These are phyloP conservation scores for Phengaris alcon DNA, from an alignment of 2,888 invertebrate genomes.

Conservation along the genomic window DNA sequence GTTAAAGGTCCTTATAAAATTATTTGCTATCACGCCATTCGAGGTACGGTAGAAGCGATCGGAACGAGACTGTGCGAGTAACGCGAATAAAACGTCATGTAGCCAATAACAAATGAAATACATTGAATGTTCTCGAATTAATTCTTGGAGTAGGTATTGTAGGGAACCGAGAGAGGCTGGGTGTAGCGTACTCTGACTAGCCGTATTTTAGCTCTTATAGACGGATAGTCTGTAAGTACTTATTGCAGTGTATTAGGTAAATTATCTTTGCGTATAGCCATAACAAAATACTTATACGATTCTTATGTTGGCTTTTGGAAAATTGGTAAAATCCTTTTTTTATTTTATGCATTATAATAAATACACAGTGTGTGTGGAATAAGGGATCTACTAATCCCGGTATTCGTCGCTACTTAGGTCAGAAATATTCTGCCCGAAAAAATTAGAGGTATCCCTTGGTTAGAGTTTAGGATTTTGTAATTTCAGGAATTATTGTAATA, in stretches of 20 bases:
- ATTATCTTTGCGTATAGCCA: background rate
- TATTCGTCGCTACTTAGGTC: too few species aligned
- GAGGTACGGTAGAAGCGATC: conserved; percentile 60
- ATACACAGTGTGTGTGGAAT: too few species aligned
- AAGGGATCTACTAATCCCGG: too few species aligned
- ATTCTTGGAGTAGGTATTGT: conserved; percentile 42
- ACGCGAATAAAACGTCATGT: conserved; percentile 52
- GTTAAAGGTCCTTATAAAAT: conserved; percentile 75
- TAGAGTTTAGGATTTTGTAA: too few species aligned
- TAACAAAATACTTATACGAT: background rate
- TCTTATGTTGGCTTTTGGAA: background rate
- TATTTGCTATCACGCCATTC: conserved; percentile 78
- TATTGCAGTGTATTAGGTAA: too few species aligned
- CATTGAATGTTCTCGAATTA: conserved; percentile 49
- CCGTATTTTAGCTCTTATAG: conserved; percentile 41
- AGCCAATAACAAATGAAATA: conserved; percentile 50
- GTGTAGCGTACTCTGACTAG: conserved; percentile 39
- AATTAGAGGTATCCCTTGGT: too few species aligned
- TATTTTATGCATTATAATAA: background rate
- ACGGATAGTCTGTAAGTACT: too few species aligned
- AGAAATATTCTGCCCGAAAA: too few species aligned
- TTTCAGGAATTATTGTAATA: too few species aligned
- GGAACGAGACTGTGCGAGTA: conserved; percentile 48
- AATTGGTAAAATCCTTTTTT: background rate
- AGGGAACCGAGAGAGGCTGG: background rate